Evolutionary conservation across 2,113 vertebrate species (phyloP), one percentile per base, ranked within the genome.

Genomic region (Myrmecobius fasciatus): DNA sequence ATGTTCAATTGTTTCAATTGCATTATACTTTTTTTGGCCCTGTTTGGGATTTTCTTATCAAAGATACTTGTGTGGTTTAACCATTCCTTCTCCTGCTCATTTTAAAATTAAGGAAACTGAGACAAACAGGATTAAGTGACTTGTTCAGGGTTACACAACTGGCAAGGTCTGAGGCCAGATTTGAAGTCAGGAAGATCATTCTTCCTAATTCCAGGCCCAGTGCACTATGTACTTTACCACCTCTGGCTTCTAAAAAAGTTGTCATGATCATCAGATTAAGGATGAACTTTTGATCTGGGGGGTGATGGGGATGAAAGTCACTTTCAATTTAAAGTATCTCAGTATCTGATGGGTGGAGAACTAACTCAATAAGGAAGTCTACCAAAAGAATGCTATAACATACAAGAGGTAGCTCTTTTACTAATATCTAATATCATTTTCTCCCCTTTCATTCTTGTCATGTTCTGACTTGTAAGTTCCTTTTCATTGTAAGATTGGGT

Each of bases 391-490:
- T 90, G 92, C 92, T 67, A 95, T 90, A 22, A 0, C 54, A 75
- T 22, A 6, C 20, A 83, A 17, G 36, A n/a, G 36, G 67, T n/a
- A 83, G 20, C 67, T n/a, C 60, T 90, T 95, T 93, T 89, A 94
- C 93, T 97, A 97, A 97, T 96, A 96, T 24, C 25, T 90, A 93
- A 94, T 53, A 31, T 43, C 12, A 4, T 36, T 31, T 91, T 97
- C 52, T 90, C 47, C 94, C 83, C 49, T 53, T 96, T 96, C 96
- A 83, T 91, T 97, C 91, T 96, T 92, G 26, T 96, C 95, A 56
- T 97, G 49, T 96, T 96, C 93, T 96, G 95, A 95, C 94, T 96
- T 96, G 97, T 60, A 91, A 52, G 48, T 24, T 92, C 75, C n/a
- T 95, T 97, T 83, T 83, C 67, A 43, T 43, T 83, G 5, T 83